Base-by-base conservation (phyloP, 2,113 vertebrate species). In the Cynopterus brachyotis region DNA sequence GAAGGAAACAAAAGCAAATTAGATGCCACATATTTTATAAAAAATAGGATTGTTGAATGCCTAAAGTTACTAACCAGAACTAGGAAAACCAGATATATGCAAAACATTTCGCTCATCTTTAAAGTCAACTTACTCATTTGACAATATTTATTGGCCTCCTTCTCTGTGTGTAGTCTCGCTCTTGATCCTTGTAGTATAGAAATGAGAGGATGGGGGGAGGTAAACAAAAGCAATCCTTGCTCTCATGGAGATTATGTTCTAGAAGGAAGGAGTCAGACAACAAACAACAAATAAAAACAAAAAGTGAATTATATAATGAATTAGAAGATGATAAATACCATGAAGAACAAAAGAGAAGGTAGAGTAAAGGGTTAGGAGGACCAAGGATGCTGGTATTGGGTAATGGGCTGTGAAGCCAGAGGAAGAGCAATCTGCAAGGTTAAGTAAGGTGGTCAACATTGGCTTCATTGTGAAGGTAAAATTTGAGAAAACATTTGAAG, bases 11-110 rank as follows among this genome's bases (percentile, higher is more conserved):
- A 40, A 72, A 70, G 11, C 62, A 95, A 88, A 89, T 84, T 62
- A 37, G 20, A 83, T 87, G 32, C 4, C 55, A 76, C 32, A 17
- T 81, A 45, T 40, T 78, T 26, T 67, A 93, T 3, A 28, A 94
- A 94, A 15, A 10, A 73, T 45, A 89, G 20, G n/a, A 72, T 87
- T 94, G 81, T 53, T 85, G 81, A 72, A 80, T 92, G 35, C 55
- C 42, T 82, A 70, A 72, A 88, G 82, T 92, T 81, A 91, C 24
- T 84, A 57, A 82, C 47, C 30, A 64, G 30, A 19, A 42, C 37
- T 76, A 89, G 28, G 22, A 91, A 93, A 91, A 40, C 40, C 72
- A 89, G 69, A 4, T 10, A 45, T 72, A 72, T n/a, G 0, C 24
- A 92, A 75, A 94, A 40, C n/a, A 70, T 40, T 37, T 50, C 4